Base-by-base conservation (phyloP, 2,797 vertebrate species). In the Acanthurus lineatus region DNA sequence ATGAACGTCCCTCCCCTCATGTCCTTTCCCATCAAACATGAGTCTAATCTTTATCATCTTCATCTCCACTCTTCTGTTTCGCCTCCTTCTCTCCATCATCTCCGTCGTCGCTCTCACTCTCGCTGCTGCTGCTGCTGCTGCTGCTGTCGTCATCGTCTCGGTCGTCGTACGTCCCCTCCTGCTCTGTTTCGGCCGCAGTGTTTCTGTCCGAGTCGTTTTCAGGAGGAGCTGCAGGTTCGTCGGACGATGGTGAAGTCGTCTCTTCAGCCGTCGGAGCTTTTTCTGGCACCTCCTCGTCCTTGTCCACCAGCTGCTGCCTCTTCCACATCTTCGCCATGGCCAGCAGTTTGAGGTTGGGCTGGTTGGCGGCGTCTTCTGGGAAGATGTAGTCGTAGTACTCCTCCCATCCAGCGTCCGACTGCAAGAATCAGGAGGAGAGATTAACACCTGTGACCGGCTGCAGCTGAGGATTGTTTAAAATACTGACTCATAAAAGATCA, bases 281-380 rank as follows among this genome's bases (percentile, higher is more conserved):
- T 16, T 88, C 79, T 6, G 58, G 60, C 53, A 0, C 93, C 0
- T 75, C 63, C 0, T 79, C 48, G 10, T 95, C 63, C 0, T 79
- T 44, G 10, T 95, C 93, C 20, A 62, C 19, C 8, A 51, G 9
- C 85, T 98, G 97, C 90, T 98, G 96, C 82, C 96, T 98, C 94
- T 99, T 99, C 98, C 98, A 99, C 89, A 99, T 97, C 89, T 99
- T 99, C 66, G 98, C 98, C 97, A 99, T 99, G 53, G 98, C 97
- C 67, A 99, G 95, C 64, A 99, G 95, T 75, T 99, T 99, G 92
- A 99, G 98, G 89, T 99, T 99, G 74, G 98, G 98, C 77, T 98
- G 98, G 92, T 99, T 99, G 83, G 98, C 98, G 9, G 98, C 96
- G 59, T 99, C 98, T 84, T 99, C 98, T 0, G 98, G 98, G 91